A percentile compares a stretch with the other conserved stretches of the same genome.
These are phyloP conservation scores for Dicentrarchus labrax DNA, from an alignment of 2,113 vertebrate species.

Conservation along the genomic window DNA sequence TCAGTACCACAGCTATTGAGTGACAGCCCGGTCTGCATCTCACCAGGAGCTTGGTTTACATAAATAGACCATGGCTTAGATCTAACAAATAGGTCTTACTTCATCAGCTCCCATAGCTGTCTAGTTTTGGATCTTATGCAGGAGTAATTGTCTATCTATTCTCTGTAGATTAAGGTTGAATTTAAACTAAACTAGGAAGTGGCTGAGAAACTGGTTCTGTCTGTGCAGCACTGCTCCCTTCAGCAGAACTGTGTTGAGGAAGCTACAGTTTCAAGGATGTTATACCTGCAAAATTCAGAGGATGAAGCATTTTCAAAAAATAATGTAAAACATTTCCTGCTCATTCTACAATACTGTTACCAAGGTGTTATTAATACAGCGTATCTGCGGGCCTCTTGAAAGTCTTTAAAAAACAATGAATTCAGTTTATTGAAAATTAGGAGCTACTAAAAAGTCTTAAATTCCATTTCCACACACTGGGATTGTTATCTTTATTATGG, in stretches of 20 bases:
- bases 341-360: neutral
- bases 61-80: neutral
- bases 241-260: neutral
- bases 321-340: neutral
- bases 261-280: neutral
- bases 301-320: neutral
- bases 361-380: too few relatives aligned
- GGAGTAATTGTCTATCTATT: neutral
- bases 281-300: neutral
- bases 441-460: neutral
- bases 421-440: neutral
- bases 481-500: too few relatives aligned
- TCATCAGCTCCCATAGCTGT: neutral
- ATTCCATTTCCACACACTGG: neutral
- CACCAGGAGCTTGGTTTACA: neutral
- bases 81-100: conserved; percentile 10
- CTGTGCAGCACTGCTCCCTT: neutral
- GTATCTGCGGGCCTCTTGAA: neutral
- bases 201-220: neutral
- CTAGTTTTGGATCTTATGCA: neutral
- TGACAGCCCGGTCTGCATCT: neutral
- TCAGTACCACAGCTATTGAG: neutral
- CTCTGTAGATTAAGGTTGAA: neutral
- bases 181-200: neutral
- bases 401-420: neutral